Percentiles rank a stretch among this genome's conserved stretches.
These are phyloP conservation scores for Lophotriccus pileatus DNA, from an alignment of 2,797 vertebrate genomes.

Conservation along the genomic window DNA sequence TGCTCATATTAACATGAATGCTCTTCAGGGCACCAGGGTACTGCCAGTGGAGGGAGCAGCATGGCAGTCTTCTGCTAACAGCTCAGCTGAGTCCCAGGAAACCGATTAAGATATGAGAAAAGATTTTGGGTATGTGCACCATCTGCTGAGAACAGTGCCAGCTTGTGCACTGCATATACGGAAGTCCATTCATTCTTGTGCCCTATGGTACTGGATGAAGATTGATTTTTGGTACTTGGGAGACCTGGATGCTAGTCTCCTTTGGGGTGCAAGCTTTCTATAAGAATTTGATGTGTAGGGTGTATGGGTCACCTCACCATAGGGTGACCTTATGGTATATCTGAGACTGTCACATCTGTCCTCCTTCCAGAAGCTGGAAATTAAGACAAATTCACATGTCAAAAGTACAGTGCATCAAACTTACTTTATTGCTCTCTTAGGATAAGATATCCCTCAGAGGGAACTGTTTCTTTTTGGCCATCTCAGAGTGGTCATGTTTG, in stretches of 20 bases:
- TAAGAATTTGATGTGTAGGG: neutral
- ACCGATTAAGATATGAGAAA: neutral
- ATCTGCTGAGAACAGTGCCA: neutral
- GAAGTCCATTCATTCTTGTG: neutral
- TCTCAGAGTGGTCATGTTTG: neutral
- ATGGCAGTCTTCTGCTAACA: neutral
- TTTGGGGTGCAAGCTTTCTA: neutral
- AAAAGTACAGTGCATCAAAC: neutral
- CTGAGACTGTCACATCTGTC: neutral
- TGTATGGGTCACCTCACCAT: neutral
- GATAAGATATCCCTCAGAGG: neutral
- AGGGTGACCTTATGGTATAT: neutral
- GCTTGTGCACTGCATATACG: neutral
- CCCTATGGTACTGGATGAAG: neutral
- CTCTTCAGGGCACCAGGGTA: neutral
- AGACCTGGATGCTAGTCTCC: neutral
- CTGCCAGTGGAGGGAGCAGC: neutral
- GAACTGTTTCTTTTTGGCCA: neutral
- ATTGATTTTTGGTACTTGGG: neutral
- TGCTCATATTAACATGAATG: neutral
- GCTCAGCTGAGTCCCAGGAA: neutral
- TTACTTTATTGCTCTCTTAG: neutral
- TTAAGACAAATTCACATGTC: neutral
- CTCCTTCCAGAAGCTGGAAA: neutral
- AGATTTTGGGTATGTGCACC: rapidly evolving